Conservation (phyloP, 2,888 invertebrate species). For the Aphodius sticticus region DNA sequence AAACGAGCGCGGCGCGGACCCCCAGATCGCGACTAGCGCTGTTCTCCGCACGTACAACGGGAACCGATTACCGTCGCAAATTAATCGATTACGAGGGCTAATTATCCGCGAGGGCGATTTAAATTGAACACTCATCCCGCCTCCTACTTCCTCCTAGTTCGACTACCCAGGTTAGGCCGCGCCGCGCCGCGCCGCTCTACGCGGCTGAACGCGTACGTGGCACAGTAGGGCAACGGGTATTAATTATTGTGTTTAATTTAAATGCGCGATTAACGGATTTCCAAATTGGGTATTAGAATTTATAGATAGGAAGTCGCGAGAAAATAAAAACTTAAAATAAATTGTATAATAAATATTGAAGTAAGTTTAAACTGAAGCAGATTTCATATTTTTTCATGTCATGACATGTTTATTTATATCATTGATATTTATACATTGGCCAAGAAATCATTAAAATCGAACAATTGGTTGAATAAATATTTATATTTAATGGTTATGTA, state of each 20-base stretch:
- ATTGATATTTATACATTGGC: no score
- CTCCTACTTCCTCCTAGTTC: background rate
- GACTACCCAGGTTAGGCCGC: background rate
- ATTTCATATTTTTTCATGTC: no score
- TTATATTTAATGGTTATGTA: no score
- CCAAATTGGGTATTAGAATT: background rate
- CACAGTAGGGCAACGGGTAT: background rate
- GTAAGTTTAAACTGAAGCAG: no score
- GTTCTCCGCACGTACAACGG: background rate
- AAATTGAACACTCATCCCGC: constrained; percentile 36
- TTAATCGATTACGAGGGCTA: constrained; percentile 44
- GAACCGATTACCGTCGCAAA: constrained; percentile 35
- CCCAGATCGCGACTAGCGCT: constrained; percentile 10
- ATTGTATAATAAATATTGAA: no score
- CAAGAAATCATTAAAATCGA: no score
- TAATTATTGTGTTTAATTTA: background rate
- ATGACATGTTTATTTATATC: no score
- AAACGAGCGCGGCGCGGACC: background rate
- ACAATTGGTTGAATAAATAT: no score
- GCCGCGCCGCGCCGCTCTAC: background rate
- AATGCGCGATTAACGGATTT: background rate
- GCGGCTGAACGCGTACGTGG: background rate
- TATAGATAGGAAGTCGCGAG: no score
- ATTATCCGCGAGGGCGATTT: constrained; percentile 44
- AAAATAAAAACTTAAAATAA: no score